phyloP scores from a whole-genome alignment of 2,797 vertebrate genomes.

The Hipposideros larvatus region DNA sequence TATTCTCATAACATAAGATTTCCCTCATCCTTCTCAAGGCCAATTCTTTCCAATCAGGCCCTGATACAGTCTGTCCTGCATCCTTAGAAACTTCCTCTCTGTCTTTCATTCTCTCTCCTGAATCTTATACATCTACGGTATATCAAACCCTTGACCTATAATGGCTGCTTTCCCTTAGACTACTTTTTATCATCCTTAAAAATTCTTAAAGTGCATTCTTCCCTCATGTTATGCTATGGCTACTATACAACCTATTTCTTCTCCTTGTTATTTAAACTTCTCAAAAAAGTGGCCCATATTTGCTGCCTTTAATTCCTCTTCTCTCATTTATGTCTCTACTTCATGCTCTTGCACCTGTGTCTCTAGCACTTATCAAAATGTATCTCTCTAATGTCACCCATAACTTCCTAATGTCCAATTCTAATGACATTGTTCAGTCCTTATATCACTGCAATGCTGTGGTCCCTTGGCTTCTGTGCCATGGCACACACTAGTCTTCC shows the following conservation, averaged over 20 bases:
- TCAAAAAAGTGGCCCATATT: neutral
- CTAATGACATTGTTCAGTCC: neutral
- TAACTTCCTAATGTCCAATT: neutral
- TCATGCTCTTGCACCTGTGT: neutral
- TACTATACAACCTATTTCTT: neutral
- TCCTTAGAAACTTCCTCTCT: neutral
- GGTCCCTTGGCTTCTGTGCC: neutral
- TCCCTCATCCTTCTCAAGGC: neutral
- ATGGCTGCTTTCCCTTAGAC: neutral
- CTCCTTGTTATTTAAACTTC: neutral
- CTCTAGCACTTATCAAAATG: neutral
- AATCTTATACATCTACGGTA: neutral
- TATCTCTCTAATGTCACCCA: neutral
- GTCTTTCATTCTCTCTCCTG: neutral
- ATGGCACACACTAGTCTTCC: neutral
- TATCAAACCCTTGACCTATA: neutral
- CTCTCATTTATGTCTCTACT: neutral
- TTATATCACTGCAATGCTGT: neutral
- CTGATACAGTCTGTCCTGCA: neutral
- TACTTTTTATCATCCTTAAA: slow-evolving; percentile 13
- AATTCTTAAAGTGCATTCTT: neutral
- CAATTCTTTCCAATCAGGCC: neutral
- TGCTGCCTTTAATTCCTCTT: slow-evolving; percentile 25
- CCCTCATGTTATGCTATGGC: neutral
- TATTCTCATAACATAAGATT: neutral